Percentiles rank a stretch among this genome's conserved stretches.
Evolutionary conservation across 1,140 invertebrate species (phyloP).

Genomic region (Musca domestica): DNA sequence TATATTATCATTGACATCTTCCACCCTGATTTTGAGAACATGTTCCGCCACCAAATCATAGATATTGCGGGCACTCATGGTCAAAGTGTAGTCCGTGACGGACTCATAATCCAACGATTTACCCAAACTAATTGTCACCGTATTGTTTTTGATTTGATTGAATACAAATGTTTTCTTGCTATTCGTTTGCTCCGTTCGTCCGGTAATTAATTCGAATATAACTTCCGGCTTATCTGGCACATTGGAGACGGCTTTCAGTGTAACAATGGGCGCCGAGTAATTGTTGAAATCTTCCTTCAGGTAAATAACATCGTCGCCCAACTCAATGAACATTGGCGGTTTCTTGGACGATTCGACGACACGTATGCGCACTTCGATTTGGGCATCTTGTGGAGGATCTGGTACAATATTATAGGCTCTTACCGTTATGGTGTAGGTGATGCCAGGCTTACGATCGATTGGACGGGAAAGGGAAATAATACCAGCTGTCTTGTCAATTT

Average conservation of each 20-base stretch:
- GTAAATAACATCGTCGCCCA: constrained; percentile 61
- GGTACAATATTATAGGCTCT: constrained; percentile 73
- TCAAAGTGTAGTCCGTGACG: constrained; percentile 77
- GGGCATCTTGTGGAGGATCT: constrained; percentile 59
- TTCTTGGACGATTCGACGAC: constrained; percentile 87
- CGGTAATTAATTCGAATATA: constrained; percentile 75
- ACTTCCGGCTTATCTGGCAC: constrained; percentile 69
- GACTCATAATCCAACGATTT: constrained; percentile 79
- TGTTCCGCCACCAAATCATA: constrained; percentile 75
- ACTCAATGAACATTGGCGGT: constrained; percentile 70
- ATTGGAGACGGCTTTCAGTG: constrained; percentile 70
- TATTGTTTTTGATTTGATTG: constrained; percentile 63
- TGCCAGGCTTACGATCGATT: constrained; percentile 61
- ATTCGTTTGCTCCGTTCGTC: constrained; percentile 80
- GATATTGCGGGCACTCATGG: constrained; percentile 79
- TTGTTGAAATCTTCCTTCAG: constrained; percentile 72
- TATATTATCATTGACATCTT: constrained; percentile 86
- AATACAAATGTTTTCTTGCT: constrained; percentile 74
- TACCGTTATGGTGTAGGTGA: constrained; percentile 71
- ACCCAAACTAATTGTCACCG: constrained; percentile 70
- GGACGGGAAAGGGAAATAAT: constrained; percentile 73
- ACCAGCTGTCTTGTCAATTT: constrained; percentile 73
- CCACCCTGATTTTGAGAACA: constrained; percentile 71
- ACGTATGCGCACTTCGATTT: constrained; percentile 74
- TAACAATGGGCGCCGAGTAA: constrained; percentile 67